phyloP scores from a whole-genome alignment of 2,888 invertebrate species.

The Elmis aenea region DNA sequence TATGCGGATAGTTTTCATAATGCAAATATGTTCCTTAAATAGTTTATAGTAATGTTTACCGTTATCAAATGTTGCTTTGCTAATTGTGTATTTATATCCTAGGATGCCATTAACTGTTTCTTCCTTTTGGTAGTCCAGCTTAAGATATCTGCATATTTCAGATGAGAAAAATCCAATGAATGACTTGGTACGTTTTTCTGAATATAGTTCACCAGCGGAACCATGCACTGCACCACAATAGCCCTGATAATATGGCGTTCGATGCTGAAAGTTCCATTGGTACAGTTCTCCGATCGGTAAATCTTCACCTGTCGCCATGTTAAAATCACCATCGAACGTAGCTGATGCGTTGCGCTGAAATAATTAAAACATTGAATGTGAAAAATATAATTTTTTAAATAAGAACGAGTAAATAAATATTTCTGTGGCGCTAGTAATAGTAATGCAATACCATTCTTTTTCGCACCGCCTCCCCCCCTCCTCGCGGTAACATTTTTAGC shows the following conservation, averaged over 20 bases:
- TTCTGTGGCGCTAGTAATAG: no score
- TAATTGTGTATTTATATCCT: constrained; percentile 65
- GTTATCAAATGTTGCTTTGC: constrained; percentile 62
- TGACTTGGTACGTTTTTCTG: constrained; percentile 57
- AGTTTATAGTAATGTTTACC: no score
- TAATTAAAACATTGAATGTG: constrained; percentile 9
- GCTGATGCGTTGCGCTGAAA: constrained; percentile 71
- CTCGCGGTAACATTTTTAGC: no score
- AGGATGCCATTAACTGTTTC: constrained; percentile 54
- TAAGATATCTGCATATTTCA: constrained; percentile 69
- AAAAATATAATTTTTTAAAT: not conserved
- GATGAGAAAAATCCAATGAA: constrained; percentile 62
- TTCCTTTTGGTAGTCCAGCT: constrained; percentile 58
- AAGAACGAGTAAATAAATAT: not conserved
- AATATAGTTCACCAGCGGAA: constrained; percentile 77
- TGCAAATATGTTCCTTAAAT: no score
- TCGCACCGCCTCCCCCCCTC: no score
- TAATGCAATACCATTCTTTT: no score
- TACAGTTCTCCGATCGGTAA: constrained; percentile 66
- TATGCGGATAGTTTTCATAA: no score
- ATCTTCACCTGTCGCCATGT: constrained; percentile 66
- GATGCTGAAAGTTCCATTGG: constrained; percentile 65
- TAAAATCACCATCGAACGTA: constrained; percentile 68
- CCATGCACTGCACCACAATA: constrained; percentile 61
- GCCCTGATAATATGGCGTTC: constrained; percentile 50